Percentiles rank a stretch among this genome's conserved stretches.
phyloP scores from a whole-genome alignment of 2,113 vertebrate species.

The Ciconia stormi region DNA sequence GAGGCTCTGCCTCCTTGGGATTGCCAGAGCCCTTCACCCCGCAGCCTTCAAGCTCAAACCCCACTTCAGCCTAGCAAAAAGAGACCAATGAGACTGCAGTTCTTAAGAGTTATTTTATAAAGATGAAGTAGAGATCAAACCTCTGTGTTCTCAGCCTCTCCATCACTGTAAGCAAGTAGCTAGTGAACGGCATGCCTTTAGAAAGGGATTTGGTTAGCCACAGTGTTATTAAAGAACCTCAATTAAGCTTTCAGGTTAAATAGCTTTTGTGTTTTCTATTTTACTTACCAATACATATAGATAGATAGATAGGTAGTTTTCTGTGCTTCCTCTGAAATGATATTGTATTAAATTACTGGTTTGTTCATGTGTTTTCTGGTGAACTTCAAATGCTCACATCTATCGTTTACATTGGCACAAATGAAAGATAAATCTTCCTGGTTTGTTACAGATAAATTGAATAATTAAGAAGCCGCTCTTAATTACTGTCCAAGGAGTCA shows the following conservation, averaged over 20 bases:
- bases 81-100: not conserved
- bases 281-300: not conserved
- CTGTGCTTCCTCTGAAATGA: not conserved
- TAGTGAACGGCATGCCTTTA: not conserved
- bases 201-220: not conserved
- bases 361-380: not conserved
- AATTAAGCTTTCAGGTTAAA: not conserved
- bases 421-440: not conserved
- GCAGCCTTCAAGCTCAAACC: not conserved
- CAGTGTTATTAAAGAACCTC: not conserved
- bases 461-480: not conserved
- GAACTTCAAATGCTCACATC: not conserved
- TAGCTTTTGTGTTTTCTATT: not conserved
- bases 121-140: not conserved
- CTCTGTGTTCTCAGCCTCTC: not conserved
- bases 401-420: not conserved
- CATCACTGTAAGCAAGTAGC: not conserved
- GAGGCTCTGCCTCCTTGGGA: not conserved
- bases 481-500: constrained; percentile 10
- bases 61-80: not conserved
- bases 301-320: not conserved
- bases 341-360: not conserved
- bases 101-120: not conserved
- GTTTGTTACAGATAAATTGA: not conserved
- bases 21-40: not conserved